Base-by-base conservation (phyloP, 2,797 vertebrate genomes). In the Poeciliopsis presidionis region DNA sequence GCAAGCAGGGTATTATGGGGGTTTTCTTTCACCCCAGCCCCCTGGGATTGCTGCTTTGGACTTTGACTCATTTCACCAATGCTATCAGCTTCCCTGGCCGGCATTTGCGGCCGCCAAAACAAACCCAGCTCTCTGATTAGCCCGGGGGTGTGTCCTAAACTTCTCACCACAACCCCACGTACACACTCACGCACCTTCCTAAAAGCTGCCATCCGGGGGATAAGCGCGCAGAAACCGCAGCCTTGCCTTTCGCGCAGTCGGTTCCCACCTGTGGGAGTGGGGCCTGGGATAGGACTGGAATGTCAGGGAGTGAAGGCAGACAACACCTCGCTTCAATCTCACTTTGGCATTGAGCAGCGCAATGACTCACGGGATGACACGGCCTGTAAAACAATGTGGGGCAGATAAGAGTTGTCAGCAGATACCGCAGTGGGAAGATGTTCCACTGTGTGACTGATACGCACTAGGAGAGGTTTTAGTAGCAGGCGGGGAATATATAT, bases 51-150 rank as follows among this genome's bases (percentile, higher is more conserved):
- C 67, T 36, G 51, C 53, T 77, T 0, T 94, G 94, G 92, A 96
- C 95, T 94, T 95, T 95, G 94, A 93, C 92, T 92, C 86, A 74
- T 89, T 92, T 91, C 86, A 43, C 72, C 79, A 78, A 69, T 57
- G n/a, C 81, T 94, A 94, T 95, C 92, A 91, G 89, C 90, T 85
- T 90, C 80, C 81, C 87, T 67, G 86, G 79, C 87, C 85, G 89
- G 85, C 86, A 73, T 80, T 89, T 88, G 82, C 83, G 84, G 81
- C 88, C 90, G 88, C 90, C 91, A 92, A 92, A 92, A 96, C 75
- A 92, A 91, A 85, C 88, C 82, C 89, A 73, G 72, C 90, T 76
- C 86, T 87, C 82, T 90, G 92, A 92, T 93, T 93, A 88, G 90
- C 85, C 83, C 81, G 33, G 20, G 87, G 89, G 85, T 84, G 88